Percentiles rank a stretch among this genome's conserved stretches.
Evolutionary conservation across 2,113 vertebrate species (phyloP).

Genomic region (Silurus glanis): DNA sequence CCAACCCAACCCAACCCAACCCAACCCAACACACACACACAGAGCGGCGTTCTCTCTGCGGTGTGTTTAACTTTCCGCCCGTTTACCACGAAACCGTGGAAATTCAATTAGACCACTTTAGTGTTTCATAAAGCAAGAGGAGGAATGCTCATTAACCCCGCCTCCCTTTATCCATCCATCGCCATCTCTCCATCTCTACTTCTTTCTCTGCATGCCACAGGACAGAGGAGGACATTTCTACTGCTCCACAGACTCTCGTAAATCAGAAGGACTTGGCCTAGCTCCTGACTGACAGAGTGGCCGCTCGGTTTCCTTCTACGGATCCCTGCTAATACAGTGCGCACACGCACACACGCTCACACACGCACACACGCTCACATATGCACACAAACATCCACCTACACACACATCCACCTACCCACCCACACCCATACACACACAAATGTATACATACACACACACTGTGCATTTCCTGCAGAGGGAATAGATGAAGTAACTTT

Average conservation of each 20-base stretch:
- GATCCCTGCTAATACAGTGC: constrained; percentile 1
- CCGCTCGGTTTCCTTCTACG: background rate
- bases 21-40: constrained; percentile 55
- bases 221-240: constrained; percentile 63
- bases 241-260: constrained; percentile 58
- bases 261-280: constrained; percentile 49
- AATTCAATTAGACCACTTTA: constrained; percentile 79
- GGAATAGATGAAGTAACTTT: background rate
- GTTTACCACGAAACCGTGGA: constrained; percentile 73
- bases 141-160: constrained; percentile 76
- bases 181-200: background rate
- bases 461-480: background rate
- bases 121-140: constrained; percentile 80
- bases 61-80: constrained; percentile 63
- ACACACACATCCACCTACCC: background rate
- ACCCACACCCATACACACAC: too few species aligned
- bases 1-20: constrained; percentile 43
- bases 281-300: constrained; percentile 24
- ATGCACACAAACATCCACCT: background rate
- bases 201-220: constrained; percentile 57
- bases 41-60: constrained; percentile 59
- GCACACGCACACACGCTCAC: background rate
- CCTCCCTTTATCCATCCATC: constrained; percentile 29
- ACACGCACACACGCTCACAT: background rate
- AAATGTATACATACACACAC: background rate